phyloP scores from a whole-genome alignment of 1,140 invertebrate genomes.

The Megalopta genalis region DNA sequence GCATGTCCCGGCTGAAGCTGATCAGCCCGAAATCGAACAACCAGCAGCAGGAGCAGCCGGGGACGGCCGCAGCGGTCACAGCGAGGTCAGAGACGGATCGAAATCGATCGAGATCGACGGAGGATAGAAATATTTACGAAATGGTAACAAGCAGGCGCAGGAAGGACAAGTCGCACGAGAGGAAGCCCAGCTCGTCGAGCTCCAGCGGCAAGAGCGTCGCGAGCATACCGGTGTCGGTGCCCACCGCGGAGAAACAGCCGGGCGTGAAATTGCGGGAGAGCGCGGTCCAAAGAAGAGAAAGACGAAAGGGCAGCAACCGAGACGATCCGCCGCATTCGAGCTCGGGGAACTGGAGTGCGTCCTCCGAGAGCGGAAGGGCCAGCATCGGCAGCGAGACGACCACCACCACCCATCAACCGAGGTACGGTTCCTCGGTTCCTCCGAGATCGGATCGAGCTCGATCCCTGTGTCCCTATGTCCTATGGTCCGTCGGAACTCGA shows the following conservation, averaged over 20 bases:
- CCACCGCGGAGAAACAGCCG: constrained; percentile 61
- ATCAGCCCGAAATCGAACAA: constrained; percentile 83
- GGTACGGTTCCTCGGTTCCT: too few relatives aligned
- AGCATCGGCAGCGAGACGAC: constrained; percentile 91
- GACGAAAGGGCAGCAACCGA: constrained; percentile 79
- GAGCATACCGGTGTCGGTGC: constrained; percentile 81
- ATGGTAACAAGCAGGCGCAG: constrained; percentile 82
- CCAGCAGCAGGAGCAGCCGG: constrained; percentile 71
- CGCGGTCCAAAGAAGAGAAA: constrained; percentile 83
- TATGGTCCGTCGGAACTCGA: too few relatives aligned
- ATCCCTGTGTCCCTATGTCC: too few relatives aligned
- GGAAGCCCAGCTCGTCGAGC: constrained; percentile 88
- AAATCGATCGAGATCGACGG: constrained; percentile 76
- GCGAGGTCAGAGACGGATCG: constrained; percentile 66
- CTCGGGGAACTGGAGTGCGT: constrained; percentile 96
- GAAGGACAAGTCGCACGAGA: constrained; percentile 83
- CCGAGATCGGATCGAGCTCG: too few relatives aligned
- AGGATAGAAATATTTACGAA: constrained; percentile 84
- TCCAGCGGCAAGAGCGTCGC: constrained; percentile 77
- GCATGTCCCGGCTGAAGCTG: constrained; percentile 86
- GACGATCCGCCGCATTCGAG: constrained; percentile 90
- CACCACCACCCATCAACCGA: constrained; percentile 85
- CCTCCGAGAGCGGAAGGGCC: constrained; percentile 92
- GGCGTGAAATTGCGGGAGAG: constrained; percentile 87
- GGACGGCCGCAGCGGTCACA: constrained; percentile 65